phyloP scores from a whole-genome alignment of 2,888 invertebrate species.

The Phengaris alcon region DNA sequence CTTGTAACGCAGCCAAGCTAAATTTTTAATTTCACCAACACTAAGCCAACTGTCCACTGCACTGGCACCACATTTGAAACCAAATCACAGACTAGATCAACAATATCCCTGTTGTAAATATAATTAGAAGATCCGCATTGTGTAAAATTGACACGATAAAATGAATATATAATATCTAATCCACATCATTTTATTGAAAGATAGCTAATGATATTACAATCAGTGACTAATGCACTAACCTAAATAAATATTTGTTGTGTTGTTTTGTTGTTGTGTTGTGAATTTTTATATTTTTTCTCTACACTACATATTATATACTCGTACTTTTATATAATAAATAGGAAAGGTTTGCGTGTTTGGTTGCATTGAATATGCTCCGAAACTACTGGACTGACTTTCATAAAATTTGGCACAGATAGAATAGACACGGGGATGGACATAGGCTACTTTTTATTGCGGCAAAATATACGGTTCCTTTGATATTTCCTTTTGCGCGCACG shows the following conservation, averaged over 20 bases:
- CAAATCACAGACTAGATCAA: slow-evolving; percentile 14
- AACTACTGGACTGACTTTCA: no score
- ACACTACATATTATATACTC: no score
- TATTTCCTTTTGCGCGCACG: no score
- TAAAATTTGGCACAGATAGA: no score
- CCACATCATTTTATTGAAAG: background rate
- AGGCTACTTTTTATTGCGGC: no score
- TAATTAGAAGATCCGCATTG: background rate
- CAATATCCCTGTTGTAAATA: background rate
- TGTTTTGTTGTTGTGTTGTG: background rate
- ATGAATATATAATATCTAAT: background rate
- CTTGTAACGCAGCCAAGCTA: slow-evolving; percentile 3
- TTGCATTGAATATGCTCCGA: no score
- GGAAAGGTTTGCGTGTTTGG: no score
- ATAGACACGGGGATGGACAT: no score
- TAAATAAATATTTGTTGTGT: slow-evolving; percentile 4
- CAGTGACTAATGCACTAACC: slow-evolving; percentile 4
- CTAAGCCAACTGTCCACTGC: slow-evolving; percentile 2
- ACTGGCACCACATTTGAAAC: background rate
- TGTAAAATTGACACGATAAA: background rate
- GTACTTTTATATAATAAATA: no score
- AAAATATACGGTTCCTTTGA: no score
- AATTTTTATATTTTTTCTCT: background rate
- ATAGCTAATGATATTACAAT: slow-evolving; percentile 15
- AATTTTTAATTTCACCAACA: slow-evolving; percentile 11